These are phyloP conservation scores for Teleogryllus occipitalis DNA, from an alignment of 1,140 invertebrate genomes.

Conservation along the genomic window DNA sequence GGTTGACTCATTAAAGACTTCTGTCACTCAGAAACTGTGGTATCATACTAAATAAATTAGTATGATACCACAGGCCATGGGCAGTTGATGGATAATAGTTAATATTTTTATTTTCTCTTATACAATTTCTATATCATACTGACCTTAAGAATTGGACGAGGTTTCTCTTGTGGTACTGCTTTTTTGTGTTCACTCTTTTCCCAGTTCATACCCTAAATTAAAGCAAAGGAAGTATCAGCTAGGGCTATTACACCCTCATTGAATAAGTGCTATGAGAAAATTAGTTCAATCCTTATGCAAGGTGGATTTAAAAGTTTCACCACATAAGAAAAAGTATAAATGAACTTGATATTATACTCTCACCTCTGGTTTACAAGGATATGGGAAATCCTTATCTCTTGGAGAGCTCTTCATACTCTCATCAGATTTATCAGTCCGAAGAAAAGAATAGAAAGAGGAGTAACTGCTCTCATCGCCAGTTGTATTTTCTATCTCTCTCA, in stretches of 20 bases:
- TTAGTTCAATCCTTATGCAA: too few relatives aligned
- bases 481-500: neutral
- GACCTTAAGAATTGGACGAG: constrained; percentile 9
- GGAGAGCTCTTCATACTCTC: constrained; percentile 27
- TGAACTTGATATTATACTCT: neutral
- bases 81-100: too few relatives aligned
- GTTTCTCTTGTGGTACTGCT: neutral
- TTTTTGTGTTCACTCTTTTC: neutral
- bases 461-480: constrained; percentile 36
- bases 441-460: constrained; percentile 39
- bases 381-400: constrained; percentile 9
- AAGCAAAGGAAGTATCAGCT: too few relatives aligned
- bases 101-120: too few relatives aligned
- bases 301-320: neutral
- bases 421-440: constrained; percentile 31
- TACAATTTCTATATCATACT: neutral
- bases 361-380: neutral
- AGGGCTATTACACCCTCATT: too few relatives aligned
- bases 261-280: too few relatives aligned
- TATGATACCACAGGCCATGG: too few relatives aligned
- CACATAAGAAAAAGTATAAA: neutral
- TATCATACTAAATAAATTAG: too few relatives aligned
- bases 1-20: too few relatives aligned
- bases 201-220: neutral
- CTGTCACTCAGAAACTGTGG: too few relatives aligned